Conservation (phyloP, 2,113 vertebrate species). For the Halcyon senegalensis region DNA sequence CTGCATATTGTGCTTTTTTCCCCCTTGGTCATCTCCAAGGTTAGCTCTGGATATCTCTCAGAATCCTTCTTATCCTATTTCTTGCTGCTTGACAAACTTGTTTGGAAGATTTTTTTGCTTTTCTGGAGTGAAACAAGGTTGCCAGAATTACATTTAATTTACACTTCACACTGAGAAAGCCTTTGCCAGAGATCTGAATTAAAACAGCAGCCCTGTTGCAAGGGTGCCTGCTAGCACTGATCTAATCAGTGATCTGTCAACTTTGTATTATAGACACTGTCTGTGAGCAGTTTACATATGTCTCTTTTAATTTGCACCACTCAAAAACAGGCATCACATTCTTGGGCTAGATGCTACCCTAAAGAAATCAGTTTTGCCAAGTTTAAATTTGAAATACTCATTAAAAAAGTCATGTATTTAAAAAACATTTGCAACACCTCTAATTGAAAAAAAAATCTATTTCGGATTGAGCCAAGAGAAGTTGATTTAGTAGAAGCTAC, state of each 20-base stretch:
- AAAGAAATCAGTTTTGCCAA: not conserved
- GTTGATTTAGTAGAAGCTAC: not conserved
- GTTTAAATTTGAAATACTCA: not conserved
- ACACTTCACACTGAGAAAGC: conserved; percentile 1
- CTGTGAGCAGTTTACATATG: not conserved
- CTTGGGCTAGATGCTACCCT: not conserved
- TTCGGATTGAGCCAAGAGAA: not conserved
- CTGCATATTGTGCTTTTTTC: not conserved
- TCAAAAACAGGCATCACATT: not conserved
- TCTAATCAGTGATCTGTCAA: conserved; percentile 28
- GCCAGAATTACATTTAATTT: conserved; percentile 47
- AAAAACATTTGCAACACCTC: not conserved
- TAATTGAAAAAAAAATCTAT: not conserved
- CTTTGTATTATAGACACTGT: not conserved
- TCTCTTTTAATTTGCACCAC: conserved; percentile 21
- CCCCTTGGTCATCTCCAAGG: not conserved
- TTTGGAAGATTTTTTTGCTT: not conserved
- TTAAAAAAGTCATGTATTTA: not conserved
- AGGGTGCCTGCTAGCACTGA: conserved; percentile 31
- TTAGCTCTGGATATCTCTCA: not conserved
- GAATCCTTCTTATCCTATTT: not conserved
- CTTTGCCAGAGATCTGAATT: conserved; percentile 15
- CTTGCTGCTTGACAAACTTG: not conserved
- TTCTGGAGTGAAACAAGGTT: not conserved
- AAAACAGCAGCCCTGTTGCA: not conserved